Evolutionary conservation across 2,888 invertebrate genomes (phyloP).

Genomic region (Tenthredo distinguenda): DNA sequence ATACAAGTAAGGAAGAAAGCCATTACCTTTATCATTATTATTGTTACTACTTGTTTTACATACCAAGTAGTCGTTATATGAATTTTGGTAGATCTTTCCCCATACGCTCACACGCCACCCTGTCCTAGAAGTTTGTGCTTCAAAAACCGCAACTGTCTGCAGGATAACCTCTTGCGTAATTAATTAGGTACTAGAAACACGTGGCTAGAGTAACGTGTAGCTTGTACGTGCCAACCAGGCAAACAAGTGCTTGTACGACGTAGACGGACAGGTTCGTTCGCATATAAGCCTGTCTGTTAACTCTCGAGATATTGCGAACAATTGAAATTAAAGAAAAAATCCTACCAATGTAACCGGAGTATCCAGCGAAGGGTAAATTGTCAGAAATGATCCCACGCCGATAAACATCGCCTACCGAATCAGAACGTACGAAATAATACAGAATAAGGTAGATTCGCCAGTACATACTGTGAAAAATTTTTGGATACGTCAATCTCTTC

Average conservation of each 20-base stretch:
- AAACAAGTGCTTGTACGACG: conserved; percentile 21
- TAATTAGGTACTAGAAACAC: conserved; percentile 48
- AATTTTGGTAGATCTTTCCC: neutral
- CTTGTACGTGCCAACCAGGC: conserved; percentile 41
- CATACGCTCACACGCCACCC: neutral
- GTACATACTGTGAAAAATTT: too few species aligned
- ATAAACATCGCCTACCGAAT: neutral
- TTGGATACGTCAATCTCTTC: too few species aligned
- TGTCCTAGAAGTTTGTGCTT: neutral
- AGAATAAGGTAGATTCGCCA: neutral
- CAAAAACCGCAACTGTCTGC: conserved; percentile 23
- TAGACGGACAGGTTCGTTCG: conserved; percentile 25
- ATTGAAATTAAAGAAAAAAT: neutral
- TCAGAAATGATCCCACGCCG: neutral
- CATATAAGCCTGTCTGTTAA: neutral
- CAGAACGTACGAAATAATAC: neutral
- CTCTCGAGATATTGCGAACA: neutral
- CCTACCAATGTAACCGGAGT: neutral
- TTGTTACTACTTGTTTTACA: neutral
- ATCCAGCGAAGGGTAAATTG: neutral
- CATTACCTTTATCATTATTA: neutral
- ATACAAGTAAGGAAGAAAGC: neutral
- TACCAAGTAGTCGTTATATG: neutral
- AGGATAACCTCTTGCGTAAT: conserved; percentile 43
- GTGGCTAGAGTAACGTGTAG: conserved; percentile 42